Conservation (phyloP, 2,113 vertebrate species). For the Chrysochloris asiatica region DNA sequence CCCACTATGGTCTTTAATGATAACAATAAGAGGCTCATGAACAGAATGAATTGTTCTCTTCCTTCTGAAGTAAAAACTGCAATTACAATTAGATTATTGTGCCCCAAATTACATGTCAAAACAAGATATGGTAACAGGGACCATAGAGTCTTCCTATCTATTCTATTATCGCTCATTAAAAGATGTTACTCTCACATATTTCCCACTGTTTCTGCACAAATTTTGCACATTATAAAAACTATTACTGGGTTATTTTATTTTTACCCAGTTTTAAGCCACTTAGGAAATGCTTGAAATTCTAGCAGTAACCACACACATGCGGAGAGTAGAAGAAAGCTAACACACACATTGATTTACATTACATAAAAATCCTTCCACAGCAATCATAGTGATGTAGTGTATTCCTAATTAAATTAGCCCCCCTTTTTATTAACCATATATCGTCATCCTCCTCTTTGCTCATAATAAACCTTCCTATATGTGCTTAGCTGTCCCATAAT, state of each 20-base stretch:
- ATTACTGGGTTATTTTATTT: conserved; percentile 31
- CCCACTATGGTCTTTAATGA: background rate
- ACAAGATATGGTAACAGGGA: background rate
- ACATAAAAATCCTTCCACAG: conserved; percentile 46
- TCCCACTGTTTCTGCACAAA: background rate
- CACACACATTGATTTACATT: conserved; percentile 36
- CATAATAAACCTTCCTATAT: conserved; percentile 77
- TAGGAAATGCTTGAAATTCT: conserved; percentile 38
- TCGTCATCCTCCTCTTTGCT: conserved; percentile 61
- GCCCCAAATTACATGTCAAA: background rate
- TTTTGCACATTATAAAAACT: conserved; percentile 18
- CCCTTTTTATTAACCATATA: background rate
- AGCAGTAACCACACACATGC: conserved; percentile 36
- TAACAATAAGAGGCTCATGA: conserved; percentile 21
- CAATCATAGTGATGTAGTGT: conserved; percentile 34
- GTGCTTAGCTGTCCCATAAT: conserved; percentile 77
- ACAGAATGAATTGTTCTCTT: background rate
- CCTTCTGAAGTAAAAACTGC: conserved; percentile 53
- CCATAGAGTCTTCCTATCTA: background rate
- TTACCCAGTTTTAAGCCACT: conserved; percentile 40
- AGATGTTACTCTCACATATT: conserved; percentile 29
- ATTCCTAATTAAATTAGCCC: conserved; percentile 80
- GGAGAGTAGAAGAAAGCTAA: background rate
- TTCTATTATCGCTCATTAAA: background rate
- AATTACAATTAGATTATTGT: conserved; percentile 61